These are phyloP conservation scores for Phrynosoma platyrhinos DNA, from an alignment of 2,113 vertebrate genomes.

Conservation along the genomic window DNA sequence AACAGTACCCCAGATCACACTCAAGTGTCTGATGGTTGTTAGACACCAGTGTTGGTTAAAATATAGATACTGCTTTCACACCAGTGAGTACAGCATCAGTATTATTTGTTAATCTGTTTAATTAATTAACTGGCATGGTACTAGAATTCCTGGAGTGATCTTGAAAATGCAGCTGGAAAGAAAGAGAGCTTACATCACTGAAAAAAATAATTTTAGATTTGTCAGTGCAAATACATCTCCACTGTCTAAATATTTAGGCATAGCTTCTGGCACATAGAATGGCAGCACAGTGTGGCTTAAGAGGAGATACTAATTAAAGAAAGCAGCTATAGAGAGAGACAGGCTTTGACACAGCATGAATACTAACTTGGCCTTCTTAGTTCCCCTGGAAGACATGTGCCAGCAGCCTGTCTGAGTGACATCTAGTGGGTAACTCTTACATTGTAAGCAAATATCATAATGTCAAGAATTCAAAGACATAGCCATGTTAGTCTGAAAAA, in stretches of 20 bases:
- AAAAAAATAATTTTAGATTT: constrained; percentile 49
- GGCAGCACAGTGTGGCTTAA: constrained; percentile 17
- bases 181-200: constrained; percentile 48
- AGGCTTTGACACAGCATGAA: background rate
- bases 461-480: too few relatives aligned
- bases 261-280: constrained; percentile 43
- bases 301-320: background rate
- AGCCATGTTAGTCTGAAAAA: too few relatives aligned
- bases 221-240: constrained; percentile 49
- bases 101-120: constrained; percentile 65
- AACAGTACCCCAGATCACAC: background rate
- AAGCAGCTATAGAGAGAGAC: background rate
- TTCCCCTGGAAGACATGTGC: background rate
- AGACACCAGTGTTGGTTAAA: constrained; percentile 50
- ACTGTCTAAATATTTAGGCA: constrained; percentile 55
- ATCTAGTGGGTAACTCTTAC: constrained; percentile 35
- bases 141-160: constrained; percentile 60
- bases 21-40: constrained; percentile 51
- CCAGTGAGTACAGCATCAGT: constrained; percentile 52
- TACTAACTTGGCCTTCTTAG: background rate
- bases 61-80: constrained; percentile 58
- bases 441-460: constrained; percentile 28
- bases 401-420: background rate
- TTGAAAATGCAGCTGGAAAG: constrained; percentile 64
- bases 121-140: constrained; percentile 69